These are phyloP conservation scores for Drosophila fuyamai DNA, from an alignment of 1,140 invertebrate genomes.

Conservation along the genomic window DNA sequence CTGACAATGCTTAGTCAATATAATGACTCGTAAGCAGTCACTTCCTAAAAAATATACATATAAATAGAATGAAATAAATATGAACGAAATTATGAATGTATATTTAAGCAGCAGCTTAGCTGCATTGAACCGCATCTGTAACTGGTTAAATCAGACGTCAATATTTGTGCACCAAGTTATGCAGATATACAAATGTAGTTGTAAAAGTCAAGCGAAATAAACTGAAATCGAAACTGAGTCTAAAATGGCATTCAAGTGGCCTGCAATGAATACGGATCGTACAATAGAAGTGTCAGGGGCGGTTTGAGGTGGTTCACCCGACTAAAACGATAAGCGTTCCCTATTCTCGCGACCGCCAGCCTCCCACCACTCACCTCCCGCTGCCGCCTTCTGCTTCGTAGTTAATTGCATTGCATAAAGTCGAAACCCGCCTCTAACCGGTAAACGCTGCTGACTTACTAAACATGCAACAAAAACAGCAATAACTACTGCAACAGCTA, in stretches of 20 bases:
- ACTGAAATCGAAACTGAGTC: conserved; percentile 38
- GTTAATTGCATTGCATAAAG: conserved; percentile 60
- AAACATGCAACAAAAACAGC: conserved; percentile 37
- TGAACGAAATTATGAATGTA: conserved; percentile 4
- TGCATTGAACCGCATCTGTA: conserved; percentile 60
- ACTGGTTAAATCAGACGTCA: conserved; percentile 31
- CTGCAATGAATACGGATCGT: conserved; percentile 22
- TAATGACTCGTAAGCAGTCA: conserved; percentile 14
- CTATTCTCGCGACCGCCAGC: conserved; percentile 38
- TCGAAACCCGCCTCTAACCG: conserved; percentile 53
- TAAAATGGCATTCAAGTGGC: conserved; percentile 24
- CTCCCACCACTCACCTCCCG: conserved; percentile 1
- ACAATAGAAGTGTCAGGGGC: conserved; percentile 41
- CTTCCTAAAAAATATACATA: conserved; percentile 25
- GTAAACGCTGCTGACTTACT: conserved; percentile 40
- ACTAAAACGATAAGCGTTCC: conserved; percentile 44
- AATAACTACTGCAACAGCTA: conserved; percentile 15
- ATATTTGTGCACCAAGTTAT: conserved; percentile 8
- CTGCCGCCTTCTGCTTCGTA: conserved; percentile 9
- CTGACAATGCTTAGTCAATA: conserved; percentile 52
- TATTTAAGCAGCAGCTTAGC: conserved; percentile 28
- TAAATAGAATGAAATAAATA: conserved; percentile 2
- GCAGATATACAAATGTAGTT: conserved; percentile 11
- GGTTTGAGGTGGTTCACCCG: conserved; percentile 43
- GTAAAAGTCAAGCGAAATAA: conserved; percentile 3